Base-by-base conservation (phyloP, 2,797 vertebrate species). In the Bryconaethiops microstoma region DNA sequence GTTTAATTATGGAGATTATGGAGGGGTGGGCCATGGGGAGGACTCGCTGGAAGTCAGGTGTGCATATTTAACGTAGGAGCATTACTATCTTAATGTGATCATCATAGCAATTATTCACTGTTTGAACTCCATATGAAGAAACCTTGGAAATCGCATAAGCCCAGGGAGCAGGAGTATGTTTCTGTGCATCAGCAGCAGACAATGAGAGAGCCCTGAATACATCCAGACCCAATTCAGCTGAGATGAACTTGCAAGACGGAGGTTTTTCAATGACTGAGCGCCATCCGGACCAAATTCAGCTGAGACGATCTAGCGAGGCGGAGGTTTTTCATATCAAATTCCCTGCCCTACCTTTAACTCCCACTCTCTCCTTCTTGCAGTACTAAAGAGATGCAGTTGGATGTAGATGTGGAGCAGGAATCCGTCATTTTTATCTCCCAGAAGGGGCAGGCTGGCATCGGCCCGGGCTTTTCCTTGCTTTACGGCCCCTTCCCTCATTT, bases 341-440 rank as follows among this genome's bases (percentile, higher is more conserved):
- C 87, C 86, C 86, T 76, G 79, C 87, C 84, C 86, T 75, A 40
- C 76, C 84, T 90, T 85, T 88, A 75, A 85, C 90, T 91, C 83
- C 86, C 86, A 82, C 89, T 88, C 89, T 78, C 83, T 84, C 88
- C 88, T 88, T 83, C 87, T 93, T 84, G 86, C 87, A 86, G 90
- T 90, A 90, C 92, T 92, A 90, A 92, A 92, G 91, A 91, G 88
- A 92, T 91, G 91, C 89, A 87, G 88, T 87, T 92, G 89, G 89
- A 92, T 91, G 89, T 91, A 88, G 91, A 92, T 92, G 89, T 88
- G 82, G 90, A 92, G 91, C 86, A 89, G 88, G 86, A 93, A 94
- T 94, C 92, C 91, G 87, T 94, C 92, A 93, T 93, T 90, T 94
- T 94, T 94, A 93, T 94, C 91, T 93, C 90, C 88, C 90, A 89